Conservation (phyloP, 2,888 invertebrate species). For the Sialis fuliginosa region DNA sequence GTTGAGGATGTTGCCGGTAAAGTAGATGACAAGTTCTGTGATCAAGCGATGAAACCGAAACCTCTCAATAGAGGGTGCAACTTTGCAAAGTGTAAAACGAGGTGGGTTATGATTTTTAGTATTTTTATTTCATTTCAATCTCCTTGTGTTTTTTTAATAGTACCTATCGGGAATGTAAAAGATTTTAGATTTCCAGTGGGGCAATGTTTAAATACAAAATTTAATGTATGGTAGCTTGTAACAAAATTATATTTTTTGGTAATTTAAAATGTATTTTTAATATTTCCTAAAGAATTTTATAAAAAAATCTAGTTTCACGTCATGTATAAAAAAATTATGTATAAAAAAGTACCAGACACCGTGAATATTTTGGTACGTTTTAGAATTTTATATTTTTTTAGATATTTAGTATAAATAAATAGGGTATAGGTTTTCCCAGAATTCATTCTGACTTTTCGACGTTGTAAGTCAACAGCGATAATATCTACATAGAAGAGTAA, state of each 20-base stretch:
- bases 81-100: conserved; percentile 27
- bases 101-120: conserved; percentile 17
- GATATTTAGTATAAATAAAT: no score
- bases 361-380: no score
- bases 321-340: no score
- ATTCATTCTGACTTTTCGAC: no score
- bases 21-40: conserved; percentile 36
- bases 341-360: neutral
- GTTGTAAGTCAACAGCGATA: no score
- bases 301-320: no score
- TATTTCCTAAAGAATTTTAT: no score
- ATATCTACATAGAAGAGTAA: no score
- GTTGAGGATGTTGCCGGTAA: conserved; percentile 40
- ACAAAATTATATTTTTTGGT: neutral
- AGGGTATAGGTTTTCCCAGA: no score
- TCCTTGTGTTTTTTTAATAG: neutral
- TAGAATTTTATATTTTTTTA: no score
- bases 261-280: no score
- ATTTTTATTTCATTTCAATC: neutral
- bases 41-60: conserved; percentile 24
- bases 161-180: neutral
- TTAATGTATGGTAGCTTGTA: neutral
- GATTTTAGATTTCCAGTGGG: neutral
- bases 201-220: neutral
- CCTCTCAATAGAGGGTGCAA: conserved; percentile 27